Evolutionary conservation across 2,797 vertebrate species (phyloP).

Genomic region (Philypnodon macrostomus): DNA sequence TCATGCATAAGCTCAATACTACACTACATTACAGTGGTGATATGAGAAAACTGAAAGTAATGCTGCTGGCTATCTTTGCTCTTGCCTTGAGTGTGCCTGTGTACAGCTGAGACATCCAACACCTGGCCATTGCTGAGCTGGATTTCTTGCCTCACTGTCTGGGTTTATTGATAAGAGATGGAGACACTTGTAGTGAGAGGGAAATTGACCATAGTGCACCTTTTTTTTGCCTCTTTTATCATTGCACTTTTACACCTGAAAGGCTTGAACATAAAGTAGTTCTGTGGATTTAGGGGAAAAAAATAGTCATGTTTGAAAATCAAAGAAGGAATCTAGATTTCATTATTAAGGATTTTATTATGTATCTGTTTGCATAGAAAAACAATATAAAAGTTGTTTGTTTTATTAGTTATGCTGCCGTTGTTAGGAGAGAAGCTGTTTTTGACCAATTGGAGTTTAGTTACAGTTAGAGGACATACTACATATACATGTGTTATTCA

Average conservation of each 20-base stretch:
- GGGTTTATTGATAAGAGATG: conserved; percentile 67
- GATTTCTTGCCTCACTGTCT: conserved; percentile 61
- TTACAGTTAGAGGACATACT: too few species aligned
- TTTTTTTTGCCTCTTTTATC: conserved; percentile 9
- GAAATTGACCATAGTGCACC: conserved; percentile 30
- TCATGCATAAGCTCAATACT: background rate
- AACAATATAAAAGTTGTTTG: too few species aligned
- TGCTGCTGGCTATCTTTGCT: conserved; percentile 23
- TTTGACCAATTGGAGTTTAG: too few species aligned
- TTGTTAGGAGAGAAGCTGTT: too few species aligned
- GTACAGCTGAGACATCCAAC: conserved; percentile 33
- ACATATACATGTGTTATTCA: background rate
- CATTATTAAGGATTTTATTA: too few species aligned
- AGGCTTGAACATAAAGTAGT: too few species aligned
- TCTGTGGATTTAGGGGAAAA: too few species aligned
- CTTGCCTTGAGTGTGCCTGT: conserved; percentile 14
- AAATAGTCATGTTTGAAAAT: too few species aligned
- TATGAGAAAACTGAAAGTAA: conserved; percentile 20
- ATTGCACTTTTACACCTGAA: background rate
- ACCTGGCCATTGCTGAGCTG: conserved; percentile 43
- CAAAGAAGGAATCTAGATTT: too few species aligned
- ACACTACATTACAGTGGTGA: conserved; percentile 10
- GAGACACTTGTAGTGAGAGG: conserved; percentile 34
- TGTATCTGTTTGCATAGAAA: too few species aligned
- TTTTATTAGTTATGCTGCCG: too few species aligned